A percentile compares a stretch with the other conserved stretches of the same genome.
phyloP scores from a whole-genome alignment of 2,888 invertebrate species.

The Chrysolina americana region DNA sequence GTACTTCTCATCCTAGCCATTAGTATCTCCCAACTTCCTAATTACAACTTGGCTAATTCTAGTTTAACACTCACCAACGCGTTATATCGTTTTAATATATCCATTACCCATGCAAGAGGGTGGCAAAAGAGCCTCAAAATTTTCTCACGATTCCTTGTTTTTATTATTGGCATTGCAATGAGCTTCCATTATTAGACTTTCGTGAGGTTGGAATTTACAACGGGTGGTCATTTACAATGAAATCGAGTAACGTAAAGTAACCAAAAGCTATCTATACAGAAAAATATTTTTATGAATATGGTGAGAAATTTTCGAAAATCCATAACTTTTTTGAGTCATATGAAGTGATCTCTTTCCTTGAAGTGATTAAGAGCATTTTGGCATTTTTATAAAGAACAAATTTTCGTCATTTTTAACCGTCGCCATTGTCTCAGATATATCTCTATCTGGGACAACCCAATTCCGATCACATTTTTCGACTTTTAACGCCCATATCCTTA shows the following conservation, averaged over 20 bases:
- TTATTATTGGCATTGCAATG: background rate
- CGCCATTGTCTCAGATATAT: background rate
- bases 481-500: background rate
- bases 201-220: no score
- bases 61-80: constrained; percentile 18
- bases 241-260: no score
- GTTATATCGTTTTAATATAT: constrained; percentile 10
- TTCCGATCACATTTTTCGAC: background rate
- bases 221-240: no score
- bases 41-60: constrained; percentile 16
- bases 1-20: constrained; percentile 13
- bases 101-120: constrained; percentile 5
- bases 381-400: no score
- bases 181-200: background rate
- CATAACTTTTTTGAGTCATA: no score
- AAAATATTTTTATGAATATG: no score
- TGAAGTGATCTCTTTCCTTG: no score
- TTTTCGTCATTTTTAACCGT: background rate
- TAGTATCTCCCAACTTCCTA: constrained; percentile 15
- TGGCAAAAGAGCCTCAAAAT: background rate
- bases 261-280: no score
- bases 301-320: no score
- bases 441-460: background rate
- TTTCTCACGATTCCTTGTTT: background rate
- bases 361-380: no score